Evolutionary conservation across 2,888 invertebrate genomes (phyloP), one percentile per base, ranked within the genome.

Genomic region (Scaptomyza tumidula): DNA sequence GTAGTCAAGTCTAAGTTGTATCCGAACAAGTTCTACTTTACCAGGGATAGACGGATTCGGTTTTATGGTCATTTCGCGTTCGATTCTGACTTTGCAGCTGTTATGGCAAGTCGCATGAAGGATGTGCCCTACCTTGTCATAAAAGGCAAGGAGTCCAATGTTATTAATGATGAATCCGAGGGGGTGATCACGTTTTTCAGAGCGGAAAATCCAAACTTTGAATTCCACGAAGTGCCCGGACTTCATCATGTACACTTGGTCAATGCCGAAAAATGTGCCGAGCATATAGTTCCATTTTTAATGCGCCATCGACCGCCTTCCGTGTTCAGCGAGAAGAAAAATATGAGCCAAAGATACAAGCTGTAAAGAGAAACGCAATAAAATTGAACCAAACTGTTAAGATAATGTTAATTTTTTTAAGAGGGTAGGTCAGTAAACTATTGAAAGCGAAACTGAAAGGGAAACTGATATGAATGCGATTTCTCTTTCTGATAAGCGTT

Each of bases 171-270:
- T 67, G 69, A 19, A 4, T 43, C 71, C 5, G 93, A 93, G 63
- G 93, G 93, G 69, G 93, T 94, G 37, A 92, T 94, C 19, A 93
- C 93, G 71, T 93, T 94, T 78, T 85, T 95, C 33, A 92, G 92
- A 43, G 10, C 16, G 4, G 91, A 92, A 65, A 93, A 94, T 79
- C 92, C 92, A 0, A 92, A 94, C 64, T 95, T 94, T 78, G 93
- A 94, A 81, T 93, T 93, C 61, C 93, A 95, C 65, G 93, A 93
- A 56, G 91, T 96, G 0, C 91, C 93, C 14, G 96, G 96, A 1
- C 94, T 93, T 3, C 96, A 96, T 92, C 96, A 96, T 89, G 93
- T 95, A 13, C 96, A 96, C 92, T 92, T 96, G 62, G 95, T 94
- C 68, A 92, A 94, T 79, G 94, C 96, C 1, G 93, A 94, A 80